Percentiles rank a stretch among this genome's conserved stretches.
Conservation (phyloP, 35 echinoderm and acorn worm genomes). For the Hemicentrotus pulcherrimus region DNA sequence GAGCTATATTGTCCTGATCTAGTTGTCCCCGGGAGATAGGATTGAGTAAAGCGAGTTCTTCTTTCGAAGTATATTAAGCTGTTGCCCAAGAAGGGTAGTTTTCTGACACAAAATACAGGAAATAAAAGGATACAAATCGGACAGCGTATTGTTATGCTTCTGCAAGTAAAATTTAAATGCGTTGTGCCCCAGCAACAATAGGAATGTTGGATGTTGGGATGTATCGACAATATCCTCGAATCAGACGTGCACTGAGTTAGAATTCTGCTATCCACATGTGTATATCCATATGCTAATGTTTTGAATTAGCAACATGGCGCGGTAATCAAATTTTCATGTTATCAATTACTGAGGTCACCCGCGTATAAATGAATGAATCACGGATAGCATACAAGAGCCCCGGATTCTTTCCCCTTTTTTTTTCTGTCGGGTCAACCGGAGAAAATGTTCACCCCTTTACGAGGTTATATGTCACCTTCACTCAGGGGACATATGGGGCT, state of each 20-base stretch:
- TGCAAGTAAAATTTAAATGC: no score
- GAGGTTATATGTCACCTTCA: background rate
- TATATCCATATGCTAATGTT: background rate
- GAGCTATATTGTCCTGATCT: no score
- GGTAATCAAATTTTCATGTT: background rate
- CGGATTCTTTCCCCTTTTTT: background rate
- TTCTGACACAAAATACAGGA: no score
- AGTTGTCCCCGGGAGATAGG: no score
- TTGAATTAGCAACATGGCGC: background rate
- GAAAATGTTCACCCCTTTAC: background rate
- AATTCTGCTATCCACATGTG: background rate
- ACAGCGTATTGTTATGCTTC: no score
- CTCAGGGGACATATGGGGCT: background rate
- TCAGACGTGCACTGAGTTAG: background rate
- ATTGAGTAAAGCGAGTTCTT: no score
- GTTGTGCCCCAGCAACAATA: no score
- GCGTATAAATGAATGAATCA: background rate
- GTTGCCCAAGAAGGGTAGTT: no score
- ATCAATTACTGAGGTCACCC: background rate
- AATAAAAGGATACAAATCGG: no score
- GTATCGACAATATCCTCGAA: no score
- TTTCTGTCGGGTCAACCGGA: background rate
- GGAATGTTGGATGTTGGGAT: no score
- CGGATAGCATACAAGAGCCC: background rate
- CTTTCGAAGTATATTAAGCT: no score